Percentiles rank a stretch among this genome's conserved stretches.
Evolutionary conservation across 2,113 vertebrate species (phyloP).

Genomic region (Willisornis vidua): DNA sequence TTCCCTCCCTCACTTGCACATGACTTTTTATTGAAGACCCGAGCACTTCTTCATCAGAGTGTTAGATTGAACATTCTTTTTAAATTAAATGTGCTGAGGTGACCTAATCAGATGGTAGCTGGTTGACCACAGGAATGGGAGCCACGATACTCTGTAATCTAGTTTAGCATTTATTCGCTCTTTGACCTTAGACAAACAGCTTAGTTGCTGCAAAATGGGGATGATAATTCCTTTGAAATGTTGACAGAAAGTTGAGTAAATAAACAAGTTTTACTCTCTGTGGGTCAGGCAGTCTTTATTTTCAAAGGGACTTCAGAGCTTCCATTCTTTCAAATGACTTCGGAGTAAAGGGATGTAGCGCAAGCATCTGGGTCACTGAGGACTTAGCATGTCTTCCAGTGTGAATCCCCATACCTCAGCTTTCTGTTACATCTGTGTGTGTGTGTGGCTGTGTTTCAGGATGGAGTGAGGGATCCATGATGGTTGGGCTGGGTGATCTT

Average conservation of each 20-base stretch:
- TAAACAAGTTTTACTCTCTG: constrained; percentile 18
- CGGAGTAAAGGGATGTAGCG: background rate
- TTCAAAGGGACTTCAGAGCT: background rate
- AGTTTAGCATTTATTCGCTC: constrained; percentile 25
- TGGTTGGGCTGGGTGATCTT: background rate
- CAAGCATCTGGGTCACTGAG: background rate
- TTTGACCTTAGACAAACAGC: constrained; percentile 50
- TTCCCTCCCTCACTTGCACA: constrained; percentile 42
- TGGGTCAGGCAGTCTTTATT: background rate
- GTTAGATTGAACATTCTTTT: constrained; percentile 55
- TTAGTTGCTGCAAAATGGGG: constrained; percentile 12
- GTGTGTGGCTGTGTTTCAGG: background rate
- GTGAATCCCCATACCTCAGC: background rate
- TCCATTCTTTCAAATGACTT: background rate
- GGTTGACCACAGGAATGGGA: constrained; percentile 65
- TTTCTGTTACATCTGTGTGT: background rate
- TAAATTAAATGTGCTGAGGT: constrained; percentile 43
- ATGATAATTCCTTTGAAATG: constrained; percentile 41
- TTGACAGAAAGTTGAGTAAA: constrained; percentile 31
- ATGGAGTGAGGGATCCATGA: background rate
- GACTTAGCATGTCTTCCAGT: background rate
- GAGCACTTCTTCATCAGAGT: constrained; percentile 10
- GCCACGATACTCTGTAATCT: constrained; percentile 35
- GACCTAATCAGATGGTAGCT: constrained; percentile 46
- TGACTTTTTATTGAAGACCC: constrained; percentile 16